Evolutionary conservation across 35 echinoderm and acorn worm species (phyloP).

Genomic region (Anneissia japonica): DNA sequence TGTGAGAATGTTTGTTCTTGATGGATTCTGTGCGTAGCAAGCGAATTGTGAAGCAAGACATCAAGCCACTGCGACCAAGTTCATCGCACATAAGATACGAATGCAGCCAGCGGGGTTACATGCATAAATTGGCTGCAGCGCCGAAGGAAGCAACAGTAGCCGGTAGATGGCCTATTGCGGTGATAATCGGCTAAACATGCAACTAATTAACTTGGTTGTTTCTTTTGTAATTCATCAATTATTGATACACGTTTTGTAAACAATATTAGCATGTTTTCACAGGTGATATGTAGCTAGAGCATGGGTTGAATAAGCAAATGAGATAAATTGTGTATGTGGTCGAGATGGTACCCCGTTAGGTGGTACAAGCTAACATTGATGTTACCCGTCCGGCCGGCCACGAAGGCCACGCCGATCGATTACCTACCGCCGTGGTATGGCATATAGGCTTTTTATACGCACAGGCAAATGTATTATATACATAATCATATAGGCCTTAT

Average conservation of each 20-base stretch:
- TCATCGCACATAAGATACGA: not conserved
- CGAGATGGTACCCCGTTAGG: not conserved
- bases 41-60: not conserved
- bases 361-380: not conserved
- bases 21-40: not conserved
- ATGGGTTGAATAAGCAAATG: not conserved
- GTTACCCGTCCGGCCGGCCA: not conserved
- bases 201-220: not conserved
- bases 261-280: not conserved
- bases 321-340: conserved; percentile 1
- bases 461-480: no score
- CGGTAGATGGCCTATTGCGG: not conserved
- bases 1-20: not conserved
- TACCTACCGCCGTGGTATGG: not conserved
- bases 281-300: not conserved
- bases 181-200: not conserved
- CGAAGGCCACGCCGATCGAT: not conserved
- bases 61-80: not conserved
- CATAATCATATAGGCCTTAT: no score
- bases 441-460: no score
- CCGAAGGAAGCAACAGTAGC: not conserved
- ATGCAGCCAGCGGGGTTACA: not conserved
- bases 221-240: not conserved
- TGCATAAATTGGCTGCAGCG: not conserved
- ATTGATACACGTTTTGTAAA: not conserved